Conservation (phyloP, 2,888 invertebrate genomes). For the Chrysopilus asiliformis region DNA sequence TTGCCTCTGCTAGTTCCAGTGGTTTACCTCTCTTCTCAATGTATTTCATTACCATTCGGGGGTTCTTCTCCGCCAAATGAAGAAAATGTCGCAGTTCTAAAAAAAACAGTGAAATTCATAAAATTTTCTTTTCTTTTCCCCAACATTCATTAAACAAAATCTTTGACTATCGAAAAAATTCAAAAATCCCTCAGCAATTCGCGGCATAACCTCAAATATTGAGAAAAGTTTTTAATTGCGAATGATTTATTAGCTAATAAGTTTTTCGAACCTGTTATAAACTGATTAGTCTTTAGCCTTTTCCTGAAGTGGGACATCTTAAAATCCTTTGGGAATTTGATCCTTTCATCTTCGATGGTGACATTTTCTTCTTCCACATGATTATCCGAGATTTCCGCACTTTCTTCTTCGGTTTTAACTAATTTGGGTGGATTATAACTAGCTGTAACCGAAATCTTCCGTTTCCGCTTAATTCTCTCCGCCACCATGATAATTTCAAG, state of each 20-base stretch:
- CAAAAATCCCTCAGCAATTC: too few species aligned
- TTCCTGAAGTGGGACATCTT: slow-evolving; percentile 47
- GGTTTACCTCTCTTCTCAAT: slow-evolving; percentile 56
- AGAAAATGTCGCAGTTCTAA: neutral
- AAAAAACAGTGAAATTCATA: neutral
- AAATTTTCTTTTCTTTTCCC: neutral
- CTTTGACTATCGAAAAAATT: neutral
- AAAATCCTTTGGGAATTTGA: slow-evolving; percentile 34
- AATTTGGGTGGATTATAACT: too few species aligned
- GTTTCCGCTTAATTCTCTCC: too few species aligned
- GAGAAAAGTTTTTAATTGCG: too few species aligned
- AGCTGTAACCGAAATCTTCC: too few species aligned
- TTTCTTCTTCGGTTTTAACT: neutral
- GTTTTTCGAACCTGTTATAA: slow-evolving; percentile 40
- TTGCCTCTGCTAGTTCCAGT: slow-evolving; percentile 51
- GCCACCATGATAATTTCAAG: too few species aligned
- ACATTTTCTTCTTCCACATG: slow-evolving; percentile 13
- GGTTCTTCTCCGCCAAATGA: slow-evolving; percentile 25
- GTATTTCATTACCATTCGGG: slow-evolving; percentile 46
- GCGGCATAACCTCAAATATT: too few species aligned
- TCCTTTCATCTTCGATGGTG: slow-evolving; percentile 12
- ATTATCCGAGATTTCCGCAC: slow-evolving; percentile 3
- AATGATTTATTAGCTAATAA: too few species aligned
- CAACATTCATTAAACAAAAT: neutral
- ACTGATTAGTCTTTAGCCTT: slow-evolving; percentile 40